Evolutionary conservation across 2,888 invertebrate genomes (phyloP), one percentile per base, ranked within the genome.

Genomic region (Malacosoma neustria): DNA sequence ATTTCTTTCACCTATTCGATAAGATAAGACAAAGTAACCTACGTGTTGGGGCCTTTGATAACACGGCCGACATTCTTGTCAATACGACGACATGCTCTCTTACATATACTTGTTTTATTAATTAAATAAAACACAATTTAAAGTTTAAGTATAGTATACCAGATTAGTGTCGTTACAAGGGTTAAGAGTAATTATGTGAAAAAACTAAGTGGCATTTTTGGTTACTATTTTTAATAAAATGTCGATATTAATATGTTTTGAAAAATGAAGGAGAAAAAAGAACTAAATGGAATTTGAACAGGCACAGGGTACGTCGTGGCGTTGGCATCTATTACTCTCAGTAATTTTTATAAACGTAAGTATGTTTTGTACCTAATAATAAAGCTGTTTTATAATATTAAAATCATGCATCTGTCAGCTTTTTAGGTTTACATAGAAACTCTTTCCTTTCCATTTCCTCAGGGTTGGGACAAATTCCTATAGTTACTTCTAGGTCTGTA

Each of bases 11-110:
- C 56, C 41, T 40, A 42, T 42, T 57, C 54, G 82, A 82, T 82
- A 77, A 81, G 82, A 82, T 82, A 81, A 80, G 67, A 68, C 72
- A 64, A 76, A 75, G 71, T 75, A 71, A 60, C 64, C 54, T 56
- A 69, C 61, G 66, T 64, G 65, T 59, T 61, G 61, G 55, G 61
- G 65, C 55, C 65, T 59, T 48, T 60, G 82, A 81, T 84, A 82
- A 74, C 65, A 56, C 55, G 57, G 54, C 57, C 71, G 60, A 77
- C 69, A 64, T 62, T 62, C 62, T 66, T 69, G 77, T 75, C 73
- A 72, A 77, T 80, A 73, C 65, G 64, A 67, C 72, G 70, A 72
- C 61, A 67, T 65, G 65, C 61, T 62, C 66, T 71, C 64, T 67
- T 54, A 58, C 43, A 51, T 46, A 48, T 41, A 48, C 50, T 51